Evolutionary conservation across 2,113 vertebrate genomes (phyloP).

Genomic region (Pyxicephalus adspersus): DNA sequence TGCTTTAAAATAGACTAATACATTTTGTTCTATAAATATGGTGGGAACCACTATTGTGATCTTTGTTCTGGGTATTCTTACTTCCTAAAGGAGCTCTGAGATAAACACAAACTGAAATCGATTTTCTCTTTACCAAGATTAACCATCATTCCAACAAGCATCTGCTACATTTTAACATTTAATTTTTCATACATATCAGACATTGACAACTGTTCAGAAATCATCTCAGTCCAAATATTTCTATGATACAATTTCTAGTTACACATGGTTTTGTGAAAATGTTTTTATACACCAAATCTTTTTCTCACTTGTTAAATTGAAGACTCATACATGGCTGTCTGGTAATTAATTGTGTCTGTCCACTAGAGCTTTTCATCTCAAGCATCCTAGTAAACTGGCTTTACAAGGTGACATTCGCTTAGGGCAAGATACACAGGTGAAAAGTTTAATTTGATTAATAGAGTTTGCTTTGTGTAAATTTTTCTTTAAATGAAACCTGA

Average conservation of each 20-base stretch:
- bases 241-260: background rate
- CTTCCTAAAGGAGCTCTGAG: background rate
- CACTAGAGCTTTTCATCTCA: conserved; percentile 2
- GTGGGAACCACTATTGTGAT: no score
- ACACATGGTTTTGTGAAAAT: background rate
- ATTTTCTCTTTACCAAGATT: conserved; percentile 12
- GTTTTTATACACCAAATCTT: background rate
- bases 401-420: background rate
- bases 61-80: no score
- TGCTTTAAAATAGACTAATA: no score
- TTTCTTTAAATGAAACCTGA: no score
- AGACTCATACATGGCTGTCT: background rate
- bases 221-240: background rate
- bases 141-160: conserved; percentile 5
- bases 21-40: no score
- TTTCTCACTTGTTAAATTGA: background rate
- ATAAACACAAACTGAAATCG: background rate
- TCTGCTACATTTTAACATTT: conserved; percentile 28
- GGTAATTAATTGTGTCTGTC: background rate
- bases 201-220: background rate
- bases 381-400: background rate
- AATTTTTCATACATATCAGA: background rate
- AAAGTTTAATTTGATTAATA: no score
- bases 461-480: no score
- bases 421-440: background rate